Evolutionary conservation across 2,113 vertebrate genomes (phyloP).

Genomic region (Rutilus rutilus): DNA sequence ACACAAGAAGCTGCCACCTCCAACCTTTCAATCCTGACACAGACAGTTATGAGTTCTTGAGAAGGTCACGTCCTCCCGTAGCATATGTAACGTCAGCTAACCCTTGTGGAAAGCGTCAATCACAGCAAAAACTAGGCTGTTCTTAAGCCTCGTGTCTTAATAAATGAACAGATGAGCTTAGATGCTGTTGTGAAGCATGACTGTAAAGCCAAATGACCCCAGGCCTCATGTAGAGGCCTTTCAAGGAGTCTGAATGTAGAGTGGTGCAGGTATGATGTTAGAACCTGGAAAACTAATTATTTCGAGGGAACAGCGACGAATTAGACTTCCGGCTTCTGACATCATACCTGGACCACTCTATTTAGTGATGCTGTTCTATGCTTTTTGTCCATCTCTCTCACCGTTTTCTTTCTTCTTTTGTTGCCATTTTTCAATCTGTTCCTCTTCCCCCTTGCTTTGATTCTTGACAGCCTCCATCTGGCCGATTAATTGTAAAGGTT

Average conservation of each 20-base stretch:
- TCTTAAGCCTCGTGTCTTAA: not conserved
- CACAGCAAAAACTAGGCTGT: conserved; percentile 48
- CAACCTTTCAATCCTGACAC: not conserved
- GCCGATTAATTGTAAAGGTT: not conserved
- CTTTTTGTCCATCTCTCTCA: not conserved
- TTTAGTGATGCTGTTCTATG: not conserved
- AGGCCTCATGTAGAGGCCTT: no score
- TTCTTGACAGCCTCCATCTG: conserved; percentile 24
- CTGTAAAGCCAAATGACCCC: not conserved
- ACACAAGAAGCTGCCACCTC: not conserved
- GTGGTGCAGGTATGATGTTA: no score
- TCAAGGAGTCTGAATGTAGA: not conserved
- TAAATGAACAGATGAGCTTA: not conserved
- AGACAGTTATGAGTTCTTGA: not conserved
- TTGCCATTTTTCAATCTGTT: not conserved
- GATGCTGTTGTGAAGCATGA: not conserved
- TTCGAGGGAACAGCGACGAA: no score
- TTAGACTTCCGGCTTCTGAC: no score
- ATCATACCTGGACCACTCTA: no score
- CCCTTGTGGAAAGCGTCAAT: conserved; percentile 52
- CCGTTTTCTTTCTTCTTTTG: not conserved
- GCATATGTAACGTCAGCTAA: conserved; percentile 54
- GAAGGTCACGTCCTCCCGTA: conserved; percentile 57
- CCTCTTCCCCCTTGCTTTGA: not conserved
- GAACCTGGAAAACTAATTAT: no score